Conservation (phyloP, 2,113 vertebrate species). For the Arenaria interpres region DNA sequence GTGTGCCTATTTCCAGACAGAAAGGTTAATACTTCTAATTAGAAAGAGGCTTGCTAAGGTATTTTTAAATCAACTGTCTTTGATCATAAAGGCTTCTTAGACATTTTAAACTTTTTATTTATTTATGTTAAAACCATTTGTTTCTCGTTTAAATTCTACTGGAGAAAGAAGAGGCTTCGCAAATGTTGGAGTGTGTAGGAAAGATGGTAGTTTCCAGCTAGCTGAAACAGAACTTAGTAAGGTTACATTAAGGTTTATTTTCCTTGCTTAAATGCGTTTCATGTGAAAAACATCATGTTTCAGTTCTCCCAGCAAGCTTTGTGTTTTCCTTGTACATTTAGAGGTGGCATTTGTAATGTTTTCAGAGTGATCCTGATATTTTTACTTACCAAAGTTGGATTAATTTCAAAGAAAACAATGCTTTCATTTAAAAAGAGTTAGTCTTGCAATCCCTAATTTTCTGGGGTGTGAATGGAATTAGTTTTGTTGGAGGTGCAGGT, state of each 20-base stretch:
- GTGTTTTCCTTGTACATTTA: background rate
- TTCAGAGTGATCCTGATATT: background rate
- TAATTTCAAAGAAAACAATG: background rate
- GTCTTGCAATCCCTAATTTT: background rate
- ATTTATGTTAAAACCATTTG: conserved; percentile 25
- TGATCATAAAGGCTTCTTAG: background rate
- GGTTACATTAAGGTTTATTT: background rate
- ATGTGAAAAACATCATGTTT: background rate
- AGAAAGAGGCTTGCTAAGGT: background rate
- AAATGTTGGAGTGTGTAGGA: background rate
- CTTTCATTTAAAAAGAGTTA: background rate
- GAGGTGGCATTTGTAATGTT: background rate
- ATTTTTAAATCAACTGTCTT: conserved; percentile 18
- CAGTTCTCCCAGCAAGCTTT: background rate
- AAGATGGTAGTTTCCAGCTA: conserved; percentile 1
- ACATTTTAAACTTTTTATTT: conserved; percentile 40
- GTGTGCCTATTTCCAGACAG: background rate
- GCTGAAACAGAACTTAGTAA: background rate
- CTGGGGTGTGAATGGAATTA: background rate
- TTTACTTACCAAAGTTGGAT: background rate
- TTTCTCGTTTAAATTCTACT: conserved; percentile 34
- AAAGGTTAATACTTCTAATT: conserved; percentile 60
- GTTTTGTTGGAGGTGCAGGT: background rate
- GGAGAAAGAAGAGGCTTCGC: background rate
- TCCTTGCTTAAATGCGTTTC: background rate